A percentile compares a stretch with the other conserved stretches of the same genome.
Evolutionary conservation across 2,888 invertebrate species (phyloP).

Genomic region (Caenorhabditis doughertyi): DNA sequence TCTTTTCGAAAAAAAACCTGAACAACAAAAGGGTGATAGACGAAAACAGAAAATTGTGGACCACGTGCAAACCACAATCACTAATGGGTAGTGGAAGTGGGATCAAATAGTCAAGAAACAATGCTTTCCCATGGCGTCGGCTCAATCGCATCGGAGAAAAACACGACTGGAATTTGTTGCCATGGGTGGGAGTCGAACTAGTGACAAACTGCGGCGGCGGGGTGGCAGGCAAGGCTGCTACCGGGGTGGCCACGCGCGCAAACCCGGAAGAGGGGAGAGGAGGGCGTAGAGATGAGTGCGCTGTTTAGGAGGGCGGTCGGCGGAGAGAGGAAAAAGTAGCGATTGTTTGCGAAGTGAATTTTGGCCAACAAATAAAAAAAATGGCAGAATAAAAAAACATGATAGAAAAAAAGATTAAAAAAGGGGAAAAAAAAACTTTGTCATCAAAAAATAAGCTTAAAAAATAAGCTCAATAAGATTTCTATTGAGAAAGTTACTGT

Average conservation of each 20-base stretch:
- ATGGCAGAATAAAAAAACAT: too few species aligned
- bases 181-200: slow-evolving; percentile 62
- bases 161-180: slow-evolving; percentile 69
- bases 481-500: too few species aligned
- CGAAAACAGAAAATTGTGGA: slow-evolving; percentile 47
- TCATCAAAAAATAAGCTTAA: too few species aligned
- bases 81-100: slow-evolving; percentile 42
- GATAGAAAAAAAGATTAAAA: neutral
- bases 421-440: too few species aligned
- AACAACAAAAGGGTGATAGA: too few species aligned
- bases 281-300: slow-evolving; percentile 2
- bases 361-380: too few species aligned
- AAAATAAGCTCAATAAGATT: too few species aligned
- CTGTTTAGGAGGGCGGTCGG: neutral
- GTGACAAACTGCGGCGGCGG: neutral
- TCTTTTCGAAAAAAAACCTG: too few species aligned
- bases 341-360: neutral
- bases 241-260: slow-evolving; percentile 23
- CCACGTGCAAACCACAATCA: slow-evolving; percentile 65
- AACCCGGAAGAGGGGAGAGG: neutral
- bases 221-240: neutral
- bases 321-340: too few species aligned
- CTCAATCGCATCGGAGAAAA: slow-evolving; percentile 54
- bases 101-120: slow-evolving; percentile 58
- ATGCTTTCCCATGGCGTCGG: slow-evolving; percentile 68